phyloP scores from a whole-genome alignment of 2,888 invertebrate species.

The Erynnis tages region DNA sequence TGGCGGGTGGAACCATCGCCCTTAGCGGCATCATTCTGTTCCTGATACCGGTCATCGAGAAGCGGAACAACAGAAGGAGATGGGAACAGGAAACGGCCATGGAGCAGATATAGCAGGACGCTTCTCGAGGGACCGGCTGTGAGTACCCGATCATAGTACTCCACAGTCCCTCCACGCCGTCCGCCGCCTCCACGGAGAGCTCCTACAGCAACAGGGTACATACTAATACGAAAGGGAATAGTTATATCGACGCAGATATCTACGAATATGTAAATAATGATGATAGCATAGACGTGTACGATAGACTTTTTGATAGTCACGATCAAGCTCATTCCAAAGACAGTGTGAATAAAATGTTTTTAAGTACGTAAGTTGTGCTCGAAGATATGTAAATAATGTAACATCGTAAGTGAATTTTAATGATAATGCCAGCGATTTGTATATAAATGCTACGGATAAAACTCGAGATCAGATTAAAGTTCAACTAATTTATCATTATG shows the following conservation, averaged over 20 bases:
- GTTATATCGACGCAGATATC: conserved; percentile 53
- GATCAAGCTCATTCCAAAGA: conserved; percentile 71
- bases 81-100: conserved; percentile 56
- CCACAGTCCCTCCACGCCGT: conserved; percentile 70
- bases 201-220: conserved; percentile 73
- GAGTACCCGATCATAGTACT: conserved; percentile 66
- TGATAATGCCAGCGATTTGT: conserved; percentile 8
- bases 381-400: conserved; percentile 52
- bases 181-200: conserved; percentile 57
- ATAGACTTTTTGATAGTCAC: conserved; percentile 47
- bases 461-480: background rate
- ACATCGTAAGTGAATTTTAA: background rate
- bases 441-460: background rate
- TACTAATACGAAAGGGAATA: conserved; percentile 63
- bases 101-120: conserved; percentile 71
- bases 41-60: conserved; percentile 88
- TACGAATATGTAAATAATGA: conserved; percentile 57
- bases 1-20: conserved; percentile 93
- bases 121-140: conserved; percentile 37
- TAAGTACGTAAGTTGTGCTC: conserved; percentile 45
- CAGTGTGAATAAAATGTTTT: conserved; percentile 50
- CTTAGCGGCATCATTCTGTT: conserved; percentile 94
- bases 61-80: conserved; percentile 45
- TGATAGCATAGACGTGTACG: conserved; percentile 46
- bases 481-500: background rate